Evolutionary conservation across 2,797 vertebrate genomes (phyloP).

Genomic region (Cynopterus sphinx): DNA sequence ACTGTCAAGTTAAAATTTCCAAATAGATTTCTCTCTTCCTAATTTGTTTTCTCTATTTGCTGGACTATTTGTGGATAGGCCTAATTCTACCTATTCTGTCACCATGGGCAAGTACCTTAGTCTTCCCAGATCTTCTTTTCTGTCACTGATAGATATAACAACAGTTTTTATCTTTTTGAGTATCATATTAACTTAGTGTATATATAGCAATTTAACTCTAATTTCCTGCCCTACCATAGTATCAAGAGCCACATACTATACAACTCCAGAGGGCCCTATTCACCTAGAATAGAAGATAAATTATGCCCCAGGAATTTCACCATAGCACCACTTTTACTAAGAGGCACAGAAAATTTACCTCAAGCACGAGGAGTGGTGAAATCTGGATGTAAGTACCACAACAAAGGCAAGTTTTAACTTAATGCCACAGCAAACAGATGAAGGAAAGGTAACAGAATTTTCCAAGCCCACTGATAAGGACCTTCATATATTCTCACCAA

Average conservation of each 20-base stretch:
- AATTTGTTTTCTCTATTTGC: background rate
- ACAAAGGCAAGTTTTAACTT: background rate
- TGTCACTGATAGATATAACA: background rate
- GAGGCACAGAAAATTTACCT: background rate
- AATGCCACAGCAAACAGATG: background rate
- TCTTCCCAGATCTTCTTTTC: background rate
- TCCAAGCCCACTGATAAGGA: background rate
- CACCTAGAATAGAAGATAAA: background rate
- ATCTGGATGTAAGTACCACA: background rate
- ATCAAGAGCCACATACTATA: background rate
- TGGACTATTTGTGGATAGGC: background rate
- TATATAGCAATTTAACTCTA: background rate
- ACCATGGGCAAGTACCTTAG: background rate
- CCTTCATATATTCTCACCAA: background rate
- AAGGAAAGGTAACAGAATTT: slow-evolving; percentile 2
- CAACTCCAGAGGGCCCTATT: background rate
- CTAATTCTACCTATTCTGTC: background rate
- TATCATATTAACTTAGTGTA: background rate
- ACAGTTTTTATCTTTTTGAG: background rate
- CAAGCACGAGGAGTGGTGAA: background rate
- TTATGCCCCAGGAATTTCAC: background rate
- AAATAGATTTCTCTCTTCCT: background rate
- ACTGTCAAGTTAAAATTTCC: background rate
- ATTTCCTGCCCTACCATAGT: background rate
- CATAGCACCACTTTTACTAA: background rate